Conservation (phyloP, 1,140 invertebrate genomes). For the Phymastichus coffea region DNA sequence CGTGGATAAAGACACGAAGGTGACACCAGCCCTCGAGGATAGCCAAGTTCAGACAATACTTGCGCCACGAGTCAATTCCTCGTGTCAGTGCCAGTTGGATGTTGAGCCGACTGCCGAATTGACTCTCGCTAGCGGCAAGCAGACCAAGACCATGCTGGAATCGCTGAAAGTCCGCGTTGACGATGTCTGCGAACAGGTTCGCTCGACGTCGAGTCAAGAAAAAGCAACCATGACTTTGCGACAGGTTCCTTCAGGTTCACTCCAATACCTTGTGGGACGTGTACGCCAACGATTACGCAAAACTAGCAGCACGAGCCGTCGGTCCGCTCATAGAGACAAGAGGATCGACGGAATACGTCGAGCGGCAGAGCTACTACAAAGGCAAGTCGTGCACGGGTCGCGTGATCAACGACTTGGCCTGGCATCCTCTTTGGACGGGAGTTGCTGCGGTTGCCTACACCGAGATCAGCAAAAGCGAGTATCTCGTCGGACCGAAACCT, state of each 20-base stretch:
- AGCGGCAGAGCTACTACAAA: constrained; percentile 47
- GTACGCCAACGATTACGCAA: constrained; percentile 65
- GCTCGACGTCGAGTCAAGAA: background rate
- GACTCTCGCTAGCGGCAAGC: too few species aligned
- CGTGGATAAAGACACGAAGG: constrained; percentile 33
- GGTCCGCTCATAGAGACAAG: constrained; percentile 61
- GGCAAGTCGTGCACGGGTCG: constrained; percentile 61
- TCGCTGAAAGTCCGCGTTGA: constrained; percentile 39
- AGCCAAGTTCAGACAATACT: constrained; percentile 66
- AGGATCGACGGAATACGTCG: constrained; percentile 22
- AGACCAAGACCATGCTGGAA: constrained; percentile 44
- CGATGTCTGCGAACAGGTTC: constrained; percentile 48
- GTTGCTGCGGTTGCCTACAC: constrained; percentile 66
- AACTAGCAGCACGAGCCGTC: constrained; percentile 62
- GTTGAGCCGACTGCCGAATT: constrained; percentile 41
- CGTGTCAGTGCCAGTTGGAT: constrained; percentile 63
- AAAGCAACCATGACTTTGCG: background rate
- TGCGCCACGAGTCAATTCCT: constrained; percentile 64
- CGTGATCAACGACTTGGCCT: constrained; percentile 65
- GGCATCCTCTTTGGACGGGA: constrained; percentile 70
- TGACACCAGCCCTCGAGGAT: constrained; percentile 53
- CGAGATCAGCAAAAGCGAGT: constrained; percentile 46
- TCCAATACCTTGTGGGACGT: constrained; percentile 65
- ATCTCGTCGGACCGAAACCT: constrained; percentile 34
- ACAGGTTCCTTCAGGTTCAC: constrained; percentile 29